Evolutionary conservation across 2,888 invertebrate genomes (phyloP).

Genomic region (Doris montereyensis): DNA sequence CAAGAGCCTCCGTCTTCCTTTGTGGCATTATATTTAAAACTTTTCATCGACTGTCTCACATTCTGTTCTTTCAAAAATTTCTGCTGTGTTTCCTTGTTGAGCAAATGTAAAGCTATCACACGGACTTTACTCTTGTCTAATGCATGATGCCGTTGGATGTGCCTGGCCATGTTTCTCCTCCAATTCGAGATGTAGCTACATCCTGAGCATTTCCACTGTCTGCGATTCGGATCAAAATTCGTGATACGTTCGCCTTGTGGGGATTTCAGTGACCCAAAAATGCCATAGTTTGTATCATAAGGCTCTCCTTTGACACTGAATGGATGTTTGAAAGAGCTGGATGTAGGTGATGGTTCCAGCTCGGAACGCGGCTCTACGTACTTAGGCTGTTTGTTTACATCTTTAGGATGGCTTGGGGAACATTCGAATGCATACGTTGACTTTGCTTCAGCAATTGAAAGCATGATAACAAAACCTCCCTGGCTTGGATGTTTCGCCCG

Average conservation of each 20-base stretch:
- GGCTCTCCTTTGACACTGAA: no score
- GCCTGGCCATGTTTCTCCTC: conserved; percentile 97
- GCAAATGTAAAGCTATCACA: conserved; percentile 49
- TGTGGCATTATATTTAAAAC: neutral
- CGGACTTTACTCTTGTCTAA: conserved; percentile 44
- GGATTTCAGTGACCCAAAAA: neutral
- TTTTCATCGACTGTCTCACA: neutral
- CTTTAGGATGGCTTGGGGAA: conserved; percentile 37
- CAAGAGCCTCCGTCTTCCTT: conserved; percentile 10
- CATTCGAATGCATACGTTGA: conserved; percentile 53
- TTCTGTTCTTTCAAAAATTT: neutral
- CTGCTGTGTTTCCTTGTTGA: neutral
- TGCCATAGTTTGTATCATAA: no score
- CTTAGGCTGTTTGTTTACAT: neutral
- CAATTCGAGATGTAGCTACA: conserved; percentile 96
- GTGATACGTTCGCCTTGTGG: neutral
- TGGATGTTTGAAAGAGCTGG: no score
- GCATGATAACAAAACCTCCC: conserved; percentile 60
- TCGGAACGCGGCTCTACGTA: no score
- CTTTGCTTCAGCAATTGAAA: conserved; percentile 67
- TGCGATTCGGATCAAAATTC: conserved; percentile 35
- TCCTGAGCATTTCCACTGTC: conserved; percentile 87
- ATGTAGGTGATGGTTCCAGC: neutral
- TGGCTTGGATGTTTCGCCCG: conserved; percentile 60
- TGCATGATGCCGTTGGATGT: conserved; percentile 80